A percentile compares a stretch with the other conserved stretches of the same genome.
These are phyloP conservation scores for Carcharodon carcharias DNA, from an alignment of 2,797 vertebrate species.

Conservation along the genomic window DNA sequence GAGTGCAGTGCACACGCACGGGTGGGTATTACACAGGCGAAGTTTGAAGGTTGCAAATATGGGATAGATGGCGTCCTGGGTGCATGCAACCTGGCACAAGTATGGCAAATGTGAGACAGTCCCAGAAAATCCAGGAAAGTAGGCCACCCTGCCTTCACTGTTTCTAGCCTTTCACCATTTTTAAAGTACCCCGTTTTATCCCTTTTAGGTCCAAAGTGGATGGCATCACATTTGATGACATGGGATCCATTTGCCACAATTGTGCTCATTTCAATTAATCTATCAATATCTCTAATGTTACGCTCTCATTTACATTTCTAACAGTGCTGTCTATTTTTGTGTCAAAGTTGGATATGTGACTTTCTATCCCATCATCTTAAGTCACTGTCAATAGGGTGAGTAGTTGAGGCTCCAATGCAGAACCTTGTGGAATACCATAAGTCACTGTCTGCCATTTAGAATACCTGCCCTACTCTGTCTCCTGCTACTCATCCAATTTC, in stretches of 20 bases:
- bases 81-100: no score
- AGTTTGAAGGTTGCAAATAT: no score
- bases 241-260: not conserved
- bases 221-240: no score
- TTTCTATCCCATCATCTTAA: not conserved
- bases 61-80: no score
- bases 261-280: not conserved
- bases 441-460: not conserved
- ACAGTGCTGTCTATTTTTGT: not conserved
- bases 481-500: not conserved
- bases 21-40: no score
- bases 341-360: not conserved
- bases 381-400: no score
- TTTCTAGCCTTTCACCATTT: not conserved
- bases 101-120: no score
- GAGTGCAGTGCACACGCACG: no score
- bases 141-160: not conserved
- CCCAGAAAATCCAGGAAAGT: no score
- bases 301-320: not conserved
- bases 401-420: no score
- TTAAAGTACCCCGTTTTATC: no score
- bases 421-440: not conserved
- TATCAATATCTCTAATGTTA: not conserved
- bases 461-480: not conserved
- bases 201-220: not conserved